Base-by-base conservation (phyloP, 2,113 vertebrate genomes). In the Furnarius figulus region DNA sequence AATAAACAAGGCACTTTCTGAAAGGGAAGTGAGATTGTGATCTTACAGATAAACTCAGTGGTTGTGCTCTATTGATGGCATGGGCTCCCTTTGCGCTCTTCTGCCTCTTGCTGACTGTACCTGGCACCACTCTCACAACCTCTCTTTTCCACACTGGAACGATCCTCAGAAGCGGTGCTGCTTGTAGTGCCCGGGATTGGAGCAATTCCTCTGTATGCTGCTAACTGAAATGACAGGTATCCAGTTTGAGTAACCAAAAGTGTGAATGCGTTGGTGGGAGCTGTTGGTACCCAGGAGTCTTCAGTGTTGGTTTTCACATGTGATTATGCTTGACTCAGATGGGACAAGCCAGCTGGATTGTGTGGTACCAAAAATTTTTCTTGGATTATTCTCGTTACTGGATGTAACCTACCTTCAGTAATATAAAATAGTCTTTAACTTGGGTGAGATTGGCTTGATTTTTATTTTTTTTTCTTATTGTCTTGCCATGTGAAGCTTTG, bases 1-100 rank as follows among this genome's bases (percentile, higher is more conserved):
- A 96, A 97, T 97, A 97, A 98, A 97, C 94, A 66, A 97, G 96
- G 96, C 97, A 97, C 96, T 98, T 98, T 98, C 98, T 97, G 88
- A 98, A 98, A 90, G 97, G 97, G 97, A 98, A 97, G 97, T 97
- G 96, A 98, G 94, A 94, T 95, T 97, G 95, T 97, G 91, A 96
- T 97, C 95, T 98, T 97, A 85, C 78, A 92, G 97, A 55, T 55
- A 17, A 68, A 53, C 88, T 61, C 14, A 1, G 83, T 92, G 83
- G 73, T 90, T 61, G 88, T 91, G 78, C 87, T 96, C 61, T 85
- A 4, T 83, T 31, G 63, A 35, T 87, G 95, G 94, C 89, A 77
- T 42, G 19, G 76, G 87, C 90, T 91, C 72, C 62, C 61, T 87
- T 46, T 21, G 31, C 12, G 18, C 82, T 95, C 56, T 62, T 71